phyloP scores from a whole-genome alignment of 1,140 invertebrate genomes.

The Sinonovacula constricta region DNA sequence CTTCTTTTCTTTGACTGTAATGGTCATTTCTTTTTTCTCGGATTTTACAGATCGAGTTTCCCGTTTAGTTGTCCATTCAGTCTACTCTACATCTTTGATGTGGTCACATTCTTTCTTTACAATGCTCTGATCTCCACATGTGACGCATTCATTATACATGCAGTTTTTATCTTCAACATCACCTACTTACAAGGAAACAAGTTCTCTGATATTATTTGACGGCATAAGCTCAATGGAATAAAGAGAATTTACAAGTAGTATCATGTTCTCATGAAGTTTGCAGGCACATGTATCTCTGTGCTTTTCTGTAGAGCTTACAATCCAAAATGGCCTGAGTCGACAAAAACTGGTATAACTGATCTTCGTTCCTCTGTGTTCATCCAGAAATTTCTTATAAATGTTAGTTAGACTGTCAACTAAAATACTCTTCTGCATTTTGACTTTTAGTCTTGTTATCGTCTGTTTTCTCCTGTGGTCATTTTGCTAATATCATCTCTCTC shows the following conservation, averaged over 20 bases:
- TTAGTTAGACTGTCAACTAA: conserved; percentile 26
- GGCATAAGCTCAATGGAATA: no score
- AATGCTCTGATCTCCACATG: no score
- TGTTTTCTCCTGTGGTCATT: conserved; percentile 38
- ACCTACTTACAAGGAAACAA: conserved; percentile 19
- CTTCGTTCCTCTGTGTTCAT: conserved; percentile 39
- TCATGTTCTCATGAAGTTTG: no score
- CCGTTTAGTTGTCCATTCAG: no score
- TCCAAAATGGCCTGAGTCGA: no score
- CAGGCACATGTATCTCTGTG: no score
- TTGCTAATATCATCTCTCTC: no score
- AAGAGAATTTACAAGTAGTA: no score
- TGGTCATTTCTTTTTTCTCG: conserved; percentile 25
- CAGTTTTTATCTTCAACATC: conserved; percentile 8
- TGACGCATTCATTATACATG: no score
- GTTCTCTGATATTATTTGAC: not conserved
- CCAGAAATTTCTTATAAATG: conserved; percentile 48
- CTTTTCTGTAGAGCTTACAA: no score
- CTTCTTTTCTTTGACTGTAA: no score
- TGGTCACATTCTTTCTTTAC: not conserved
- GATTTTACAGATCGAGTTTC: conserved; percentile 18
- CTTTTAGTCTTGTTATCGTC: conserved; percentile 48
- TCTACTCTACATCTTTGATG: conserved; percentile 14
- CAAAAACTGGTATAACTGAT: no score
- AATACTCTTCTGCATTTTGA: conserved; percentile 48